These are phyloP conservation scores for Rhopalosiphum padi DNA, from an alignment of 1,140 invertebrate species.

Conservation along the genomic window DNA sequence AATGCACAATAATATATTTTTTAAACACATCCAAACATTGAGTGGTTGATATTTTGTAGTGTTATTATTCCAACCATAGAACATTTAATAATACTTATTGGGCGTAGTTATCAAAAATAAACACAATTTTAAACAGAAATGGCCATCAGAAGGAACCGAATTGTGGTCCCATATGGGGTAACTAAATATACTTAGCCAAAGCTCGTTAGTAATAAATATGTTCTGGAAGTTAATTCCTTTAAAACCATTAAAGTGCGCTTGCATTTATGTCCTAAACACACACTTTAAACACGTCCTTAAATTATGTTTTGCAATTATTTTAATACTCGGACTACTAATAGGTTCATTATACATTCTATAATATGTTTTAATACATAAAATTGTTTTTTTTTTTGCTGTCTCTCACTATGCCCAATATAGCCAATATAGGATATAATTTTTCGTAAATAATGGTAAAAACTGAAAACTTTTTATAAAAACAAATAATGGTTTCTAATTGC, in stretches of 20 bases:
- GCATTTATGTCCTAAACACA: slow-evolving; percentile 10
- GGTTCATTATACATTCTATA: background rate
- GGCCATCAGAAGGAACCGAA: background rate
- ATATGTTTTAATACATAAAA: background rate
- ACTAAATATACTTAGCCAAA: slow-evolving; percentile 10
- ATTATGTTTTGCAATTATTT: slow-evolving; percentile 42
- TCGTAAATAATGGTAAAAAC: background rate
- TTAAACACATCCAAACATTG: background rate
- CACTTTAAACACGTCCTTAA: background rate
- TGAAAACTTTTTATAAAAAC: background rate
- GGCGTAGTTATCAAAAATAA: background rate
- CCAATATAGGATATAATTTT: background rate
- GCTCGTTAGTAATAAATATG: slow-evolving; percentile 37
- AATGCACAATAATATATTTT: background rate
- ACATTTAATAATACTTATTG: background rate
- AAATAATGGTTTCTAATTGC: background rate
- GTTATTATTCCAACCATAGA: background rate
- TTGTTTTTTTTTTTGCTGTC: background rate
- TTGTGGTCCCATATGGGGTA: slow-evolving; percentile 24
- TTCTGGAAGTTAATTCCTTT: slow-evolving; percentile 40
- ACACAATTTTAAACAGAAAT: background rate
- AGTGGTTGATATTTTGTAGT: background rate
- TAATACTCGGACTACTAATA: slow-evolving; percentile 30
- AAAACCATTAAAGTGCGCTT: slow-evolving; percentile 15
- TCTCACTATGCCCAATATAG: background rate